These are phyloP conservation scores for Agrotis exclamationis DNA, from an alignment of 2,888 invertebrate species.

Conservation along the genomic window DNA sequence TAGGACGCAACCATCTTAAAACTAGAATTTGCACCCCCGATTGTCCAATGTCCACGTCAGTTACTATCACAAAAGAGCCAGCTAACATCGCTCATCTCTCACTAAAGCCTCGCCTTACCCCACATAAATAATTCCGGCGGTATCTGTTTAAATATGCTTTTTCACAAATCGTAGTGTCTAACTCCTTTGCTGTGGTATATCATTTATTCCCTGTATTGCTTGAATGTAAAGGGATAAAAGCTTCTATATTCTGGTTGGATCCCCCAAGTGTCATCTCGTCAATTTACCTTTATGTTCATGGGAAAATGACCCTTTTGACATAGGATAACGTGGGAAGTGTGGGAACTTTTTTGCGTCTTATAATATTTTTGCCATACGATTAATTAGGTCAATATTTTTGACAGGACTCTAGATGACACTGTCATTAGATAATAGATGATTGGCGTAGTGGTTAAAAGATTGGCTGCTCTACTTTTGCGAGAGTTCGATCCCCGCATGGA, in stretches of 20 bases:
- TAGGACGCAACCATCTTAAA: too few species aligned
- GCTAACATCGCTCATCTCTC: slow-evolving; percentile 13
- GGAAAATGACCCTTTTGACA: slow-evolving; percentile 2
- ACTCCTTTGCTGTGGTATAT: slow-evolving; percentile 56
- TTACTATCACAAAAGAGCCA: background rate
- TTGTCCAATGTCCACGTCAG: too few species aligned
- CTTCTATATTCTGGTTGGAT: slow-evolving; percentile 24
- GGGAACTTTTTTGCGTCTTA: background rate
- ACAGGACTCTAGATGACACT: too few species aligned
- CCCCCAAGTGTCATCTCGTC: slow-evolving; percentile 38
- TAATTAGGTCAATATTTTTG: too few species aligned
- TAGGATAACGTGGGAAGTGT: background rate
- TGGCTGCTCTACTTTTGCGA: too few species aligned
- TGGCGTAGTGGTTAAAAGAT: too few species aligned
- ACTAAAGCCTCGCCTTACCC: background rate
- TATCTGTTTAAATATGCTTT: slow-evolving; percentile 62
- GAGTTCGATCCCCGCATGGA: too few species aligned
- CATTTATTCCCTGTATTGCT: slow-evolving; percentile 58
- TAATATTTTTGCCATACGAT: too few species aligned
- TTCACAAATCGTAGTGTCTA: slow-evolving; percentile 56
- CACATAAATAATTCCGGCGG: slow-evolving; percentile 52
- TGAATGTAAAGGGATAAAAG: slow-evolving; percentile 46
- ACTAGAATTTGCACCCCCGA: too few species aligned
- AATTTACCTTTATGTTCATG: slow-evolving; percentile 32
- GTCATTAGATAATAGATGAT: too few species aligned